A percentile compares a stretch with the other conserved stretches of the same genome.
phyloP scores from a whole-genome alignment of 2,113 vertebrate genomes.

The Struthio camelus region DNA sequence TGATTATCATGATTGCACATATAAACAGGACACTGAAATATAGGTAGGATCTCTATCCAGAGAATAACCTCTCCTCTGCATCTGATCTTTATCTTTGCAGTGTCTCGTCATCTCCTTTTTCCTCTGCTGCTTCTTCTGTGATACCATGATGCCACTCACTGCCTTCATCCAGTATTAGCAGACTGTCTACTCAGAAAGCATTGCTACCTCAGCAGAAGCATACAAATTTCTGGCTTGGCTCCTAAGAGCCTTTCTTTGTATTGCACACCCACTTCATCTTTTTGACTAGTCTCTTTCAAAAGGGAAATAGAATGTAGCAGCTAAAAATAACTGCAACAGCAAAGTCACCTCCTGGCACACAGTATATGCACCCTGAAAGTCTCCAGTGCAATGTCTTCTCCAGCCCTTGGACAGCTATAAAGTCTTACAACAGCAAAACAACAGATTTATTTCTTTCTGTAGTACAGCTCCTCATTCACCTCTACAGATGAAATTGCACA shows the following conservation, averaged over 20 bases:
- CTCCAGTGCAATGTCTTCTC: not conserved
- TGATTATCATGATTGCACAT: not conserved
- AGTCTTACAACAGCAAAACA: not conserved
- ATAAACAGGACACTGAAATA: not conserved
- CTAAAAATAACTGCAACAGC: not conserved
- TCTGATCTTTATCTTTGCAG: not conserved
- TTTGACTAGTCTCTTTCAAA: not conserved
- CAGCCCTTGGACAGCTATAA: not conserved
- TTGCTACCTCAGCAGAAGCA: not conserved
- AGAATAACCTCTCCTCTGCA: not conserved
- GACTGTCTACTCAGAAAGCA: not conserved
- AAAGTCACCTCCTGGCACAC: not conserved
- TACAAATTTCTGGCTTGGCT: not conserved
- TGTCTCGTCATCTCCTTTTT: not conserved
- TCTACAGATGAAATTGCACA: not conserved
- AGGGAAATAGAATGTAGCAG: not conserved
- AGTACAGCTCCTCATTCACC: not conserved
- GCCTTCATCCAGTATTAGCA: conserved; percentile 42
- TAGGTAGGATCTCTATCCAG: not conserved
- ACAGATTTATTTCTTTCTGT: not conserved
- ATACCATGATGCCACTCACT: conserved; percentile 49
- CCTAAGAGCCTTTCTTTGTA: not conserved
- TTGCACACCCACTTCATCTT: not conserved
- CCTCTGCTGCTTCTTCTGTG: not conserved
- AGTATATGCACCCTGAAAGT: not conserved